Percentiles rank a stretch among this genome's conserved stretches.
These are phyloP conservation scores for Drosophila nr. fundita DNA, from an alignment of 2,888 invertebrate genomes.

Conservation along the genomic window DNA sequence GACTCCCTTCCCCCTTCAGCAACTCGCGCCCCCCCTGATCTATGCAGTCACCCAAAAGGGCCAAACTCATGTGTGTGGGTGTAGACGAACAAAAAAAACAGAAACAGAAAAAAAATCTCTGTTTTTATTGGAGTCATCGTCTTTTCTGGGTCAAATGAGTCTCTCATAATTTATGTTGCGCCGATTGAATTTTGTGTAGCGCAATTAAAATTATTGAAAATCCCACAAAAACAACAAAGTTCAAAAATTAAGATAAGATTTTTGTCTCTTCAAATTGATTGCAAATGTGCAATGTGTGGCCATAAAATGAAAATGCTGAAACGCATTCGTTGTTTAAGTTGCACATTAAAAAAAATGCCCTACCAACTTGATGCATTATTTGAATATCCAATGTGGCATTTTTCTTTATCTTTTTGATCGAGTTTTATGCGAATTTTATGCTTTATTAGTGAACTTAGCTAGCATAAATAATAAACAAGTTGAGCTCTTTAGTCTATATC, in stretches of 20 bases:
- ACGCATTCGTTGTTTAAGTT: constrained; percentile 51
- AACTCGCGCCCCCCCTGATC: background rate
- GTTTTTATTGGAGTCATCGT: constrained; percentile 67
- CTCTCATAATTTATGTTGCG: constrained; percentile 71
- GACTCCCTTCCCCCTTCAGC: constrained; percentile 29
- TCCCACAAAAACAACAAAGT: constrained; percentile 23
- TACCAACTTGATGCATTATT: background rate
- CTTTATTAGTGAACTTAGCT: constrained; percentile 28
- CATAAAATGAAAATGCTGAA: constrained; percentile 50
- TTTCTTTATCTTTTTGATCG: constrained; percentile 15
- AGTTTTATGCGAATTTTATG: constrained; percentile 51
- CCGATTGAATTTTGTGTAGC: constrained; percentile 71
- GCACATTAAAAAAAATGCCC: constrained; percentile 31
- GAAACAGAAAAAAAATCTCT: constrained; percentile 51
- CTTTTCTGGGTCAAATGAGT: constrained; percentile 68
- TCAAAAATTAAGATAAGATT: constrained; percentile 39
- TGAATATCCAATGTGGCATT: constrained; percentile 18
- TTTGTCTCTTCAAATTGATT: constrained; percentile 26
- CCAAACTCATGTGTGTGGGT: constrained; percentile 30
- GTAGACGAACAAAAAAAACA: constrained; percentile 21
- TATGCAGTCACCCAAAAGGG: constrained; percentile 16
- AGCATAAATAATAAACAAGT: background rate
- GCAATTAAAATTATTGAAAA: constrained; percentile 76
- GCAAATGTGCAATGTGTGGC: constrained; percentile 40
- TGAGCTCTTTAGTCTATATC: constrained; percentile 2